Conservation (phyloP, 2,888 invertebrate species). For the Cristatella mucedo region DNA sequence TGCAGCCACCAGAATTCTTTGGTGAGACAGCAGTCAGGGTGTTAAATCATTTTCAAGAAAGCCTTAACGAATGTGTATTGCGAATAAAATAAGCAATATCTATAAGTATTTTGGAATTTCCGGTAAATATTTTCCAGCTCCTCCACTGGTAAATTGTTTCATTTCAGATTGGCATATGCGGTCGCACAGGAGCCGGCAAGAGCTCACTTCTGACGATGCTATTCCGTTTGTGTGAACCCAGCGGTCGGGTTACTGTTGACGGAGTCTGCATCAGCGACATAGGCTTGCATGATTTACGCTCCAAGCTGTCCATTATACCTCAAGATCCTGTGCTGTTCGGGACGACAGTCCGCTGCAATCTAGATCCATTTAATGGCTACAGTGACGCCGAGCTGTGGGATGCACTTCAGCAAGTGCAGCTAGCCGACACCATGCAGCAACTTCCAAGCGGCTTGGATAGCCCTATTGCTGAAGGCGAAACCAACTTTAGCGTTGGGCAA, state of each 20-base stretch:
- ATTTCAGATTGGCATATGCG: slow-evolving; percentile 52
- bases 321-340: slow-evolving; percentile 50
- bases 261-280: slow-evolving; percentile 41
- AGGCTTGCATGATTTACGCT: slow-evolving; percentile 42
- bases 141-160: too few relatives aligned
- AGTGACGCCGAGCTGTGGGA: slow-evolving; percentile 32
- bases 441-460: slow-evolving; percentile 25
- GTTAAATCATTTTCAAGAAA: too few relatives aligned
- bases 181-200: slow-evolving; percentile 42
- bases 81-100: too few relatives aligned
- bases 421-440: slow-evolving; percentile 24
- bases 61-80: too few relatives aligned
- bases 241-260: slow-evolving; percentile 44
- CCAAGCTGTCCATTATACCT: slow-evolving; percentile 42
- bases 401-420: slow-evolving; percentile 32
- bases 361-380: slow-evolving; percentile 33
- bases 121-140: too few relatives aligned
- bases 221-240: slow-evolving; percentile 46
- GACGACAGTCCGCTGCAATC: slow-evolving; percentile 43
- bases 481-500: slow-evolving; percentile 34
- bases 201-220: slow-evolving; percentile 46
- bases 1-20: too few relatives aligned
- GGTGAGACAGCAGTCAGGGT: too few relatives aligned
- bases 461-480: slow-evolving; percentile 27
- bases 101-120: too few relatives aligned